Evolutionary conservation across 2,888 invertebrate species (phyloP), one percentile per base, ranked within the genome.

Genomic region (Agrochola circellaris): DNA sequence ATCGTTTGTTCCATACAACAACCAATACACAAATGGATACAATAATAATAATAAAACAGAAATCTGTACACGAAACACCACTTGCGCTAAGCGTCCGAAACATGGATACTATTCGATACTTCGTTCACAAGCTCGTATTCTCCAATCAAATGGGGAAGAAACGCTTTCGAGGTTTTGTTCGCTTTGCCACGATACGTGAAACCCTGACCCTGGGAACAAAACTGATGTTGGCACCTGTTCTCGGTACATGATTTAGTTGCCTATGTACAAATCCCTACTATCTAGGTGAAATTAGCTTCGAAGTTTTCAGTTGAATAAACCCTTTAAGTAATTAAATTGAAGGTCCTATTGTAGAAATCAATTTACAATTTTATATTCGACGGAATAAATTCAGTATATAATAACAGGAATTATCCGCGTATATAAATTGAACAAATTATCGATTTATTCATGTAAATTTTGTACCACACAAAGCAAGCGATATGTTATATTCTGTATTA

Each of bases 131-230:
- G 56, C 75, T 62, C 51, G 34, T 48, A 26, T 87, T 73, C 51
- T 75, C 75, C 71, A 73, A 72, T 77, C 69, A 45, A 71, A 71
- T 73, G 66, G 56, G n/a, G 30, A 65, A 77, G 66, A 64, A 86
- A 73, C 73, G 38, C 65, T 75, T 73, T 79, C 62, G 75, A 23
- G 75, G 87, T 76, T 83, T 67, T 73, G 69, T 72, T 75, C 64
- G 54, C 65, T 79, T 73, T 45, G 58, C 13, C 17, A n/a, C 62
- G 62, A 64, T 30, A 72, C 56, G 51, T 75, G 83, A 86, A 1
- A 30, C 1, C 72, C 45, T 51, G 69, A 86, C 58, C 51, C 60
- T 86, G 87, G 69, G 83, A 86, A 83, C 69, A 56, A 60, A 86
- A 54, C 74, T 78, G 69, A 70, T 74, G 54, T 65, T 66, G 65